These are phyloP conservation scores for Saxicola maurus DNA, from an alignment of 2,797 vertebrate genomes.

Conservation along the genomic window DNA sequence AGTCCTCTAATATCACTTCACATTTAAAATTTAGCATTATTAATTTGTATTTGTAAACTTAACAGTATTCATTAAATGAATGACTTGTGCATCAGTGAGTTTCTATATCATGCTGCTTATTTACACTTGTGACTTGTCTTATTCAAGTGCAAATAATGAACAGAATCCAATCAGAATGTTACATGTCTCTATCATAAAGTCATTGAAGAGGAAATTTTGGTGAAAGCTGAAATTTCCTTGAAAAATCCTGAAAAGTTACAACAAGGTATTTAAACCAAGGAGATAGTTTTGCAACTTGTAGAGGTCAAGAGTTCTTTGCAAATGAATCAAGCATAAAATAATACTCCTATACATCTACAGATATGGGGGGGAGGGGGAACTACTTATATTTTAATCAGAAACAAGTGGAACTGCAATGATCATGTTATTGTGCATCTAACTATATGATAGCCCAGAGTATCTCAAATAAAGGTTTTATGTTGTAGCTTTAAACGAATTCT, in stretches of 20 bases:
- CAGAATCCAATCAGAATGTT: neutral
- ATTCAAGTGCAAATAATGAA: neutral
- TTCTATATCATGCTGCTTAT: neutral
- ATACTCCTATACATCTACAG: neutral
- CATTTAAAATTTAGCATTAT: neutral
- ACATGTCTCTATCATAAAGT: neutral
- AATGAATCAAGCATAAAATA: neutral
- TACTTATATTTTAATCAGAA: neutral
- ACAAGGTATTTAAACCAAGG: neutral
- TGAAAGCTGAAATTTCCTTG: neutral
- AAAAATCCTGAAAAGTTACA: neutral
- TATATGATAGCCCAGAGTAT: neutral
- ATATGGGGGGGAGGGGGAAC: neutral
- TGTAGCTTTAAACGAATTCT: neutral
- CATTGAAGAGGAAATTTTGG: neutral
- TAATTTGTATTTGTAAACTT: neutral
- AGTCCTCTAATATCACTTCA: neutral
- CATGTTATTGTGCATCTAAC: neutral
- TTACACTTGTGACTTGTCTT: neutral
- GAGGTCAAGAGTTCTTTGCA: neutral
- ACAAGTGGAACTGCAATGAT: neutral
- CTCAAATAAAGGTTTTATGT: neutral
- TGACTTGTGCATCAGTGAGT: neutral
- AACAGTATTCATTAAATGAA: neutral
- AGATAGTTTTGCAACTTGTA: neutral